Evolutionary conservation across 2,888 invertebrate genomes (phyloP).

Genomic region (Phaedon cochleariae): DNA sequence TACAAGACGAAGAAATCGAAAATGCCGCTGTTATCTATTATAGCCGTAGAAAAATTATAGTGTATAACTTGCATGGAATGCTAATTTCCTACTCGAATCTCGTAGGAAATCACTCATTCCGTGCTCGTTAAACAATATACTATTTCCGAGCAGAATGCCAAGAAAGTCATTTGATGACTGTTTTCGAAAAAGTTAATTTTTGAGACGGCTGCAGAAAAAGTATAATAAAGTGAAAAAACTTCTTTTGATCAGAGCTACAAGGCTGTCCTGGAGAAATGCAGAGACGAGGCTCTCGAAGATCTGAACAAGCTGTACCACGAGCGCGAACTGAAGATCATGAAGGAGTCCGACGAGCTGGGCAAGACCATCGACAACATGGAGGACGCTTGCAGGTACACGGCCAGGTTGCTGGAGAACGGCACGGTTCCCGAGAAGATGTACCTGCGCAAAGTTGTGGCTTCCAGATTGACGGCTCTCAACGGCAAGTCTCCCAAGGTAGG

Average conservation of each 20-base stretch:
- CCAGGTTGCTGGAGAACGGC: conserved; percentile 82
- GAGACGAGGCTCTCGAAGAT: conserved; percentile 78
- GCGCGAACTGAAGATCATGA: conserved; percentile 90
- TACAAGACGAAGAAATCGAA: too few relatives aligned
- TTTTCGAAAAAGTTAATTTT: too few relatives aligned
- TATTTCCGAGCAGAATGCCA: too few relatives aligned
- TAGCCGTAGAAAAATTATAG: too few relatives aligned
- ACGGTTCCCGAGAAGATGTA: conserved; percentile 86
- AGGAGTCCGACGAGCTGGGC: conserved; percentile 80
- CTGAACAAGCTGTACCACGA: conserved; percentile 82
- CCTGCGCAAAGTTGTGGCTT: conserved; percentile 79
- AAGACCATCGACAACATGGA: conserved; percentile 86
- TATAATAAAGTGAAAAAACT: too few relatives aligned
- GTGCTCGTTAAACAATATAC: too few relatives aligned
- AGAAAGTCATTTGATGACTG: too few relatives aligned
- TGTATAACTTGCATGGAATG: too few relatives aligned
- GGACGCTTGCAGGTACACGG: conserved; percentile 86
- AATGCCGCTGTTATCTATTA: too few relatives aligned
- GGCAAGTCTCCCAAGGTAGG: conserved; percentile 74
- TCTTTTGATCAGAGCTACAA: conserved; percentile 71
- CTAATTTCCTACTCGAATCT: too few relatives aligned
- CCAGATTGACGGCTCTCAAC: conserved; percentile 80
- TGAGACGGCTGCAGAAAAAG: too few relatives aligned
- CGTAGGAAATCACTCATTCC: too few relatives aligned
- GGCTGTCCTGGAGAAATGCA: conserved; percentile 81